A percentile compares a stretch with the other conserved stretches of the same genome.
phyloP scores from a whole-genome alignment of 2,797 vertebrate species.

The Hybognathus amarus region DNA sequence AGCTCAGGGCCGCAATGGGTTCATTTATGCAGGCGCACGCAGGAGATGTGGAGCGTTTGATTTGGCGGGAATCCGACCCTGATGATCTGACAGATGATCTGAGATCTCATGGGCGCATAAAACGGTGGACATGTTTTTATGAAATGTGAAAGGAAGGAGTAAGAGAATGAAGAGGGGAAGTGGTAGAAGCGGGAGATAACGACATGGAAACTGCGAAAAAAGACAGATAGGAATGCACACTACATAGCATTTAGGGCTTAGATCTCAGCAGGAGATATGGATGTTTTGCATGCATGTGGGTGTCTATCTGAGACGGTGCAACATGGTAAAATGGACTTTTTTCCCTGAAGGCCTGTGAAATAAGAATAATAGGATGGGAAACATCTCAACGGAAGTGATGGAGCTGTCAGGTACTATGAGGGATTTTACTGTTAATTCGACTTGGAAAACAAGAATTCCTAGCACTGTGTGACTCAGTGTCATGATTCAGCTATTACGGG shows the following conservation, averaged over 20 bases:
- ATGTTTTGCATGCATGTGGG: conserved; percentile 41
- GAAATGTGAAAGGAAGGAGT: conserved; percentile 40
- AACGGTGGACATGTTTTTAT: conserved; percentile 50
- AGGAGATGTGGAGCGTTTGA: conserved; percentile 51
- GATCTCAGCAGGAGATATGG: conserved; percentile 50
- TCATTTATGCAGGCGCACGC: conserved; percentile 45
- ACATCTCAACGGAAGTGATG: conserved; percentile 42
- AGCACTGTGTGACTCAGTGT: conserved; percentile 64
- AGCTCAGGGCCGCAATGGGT: conserved; percentile 42
- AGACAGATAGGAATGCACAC: conserved; percentile 42
- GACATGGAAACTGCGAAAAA: conserved; percentile 1
- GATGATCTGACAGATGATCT: conserved; percentile 60
- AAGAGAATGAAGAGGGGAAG: conserved; percentile 24
- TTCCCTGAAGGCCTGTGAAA: conserved; percentile 22
- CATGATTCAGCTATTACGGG: conserved; percentile 67
- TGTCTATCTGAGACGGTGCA: conserved; percentile 44
- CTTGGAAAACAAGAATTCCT: conserved; percentile 41
- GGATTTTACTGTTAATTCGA: conserved; percentile 51
- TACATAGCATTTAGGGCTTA: conserved; percentile 54
- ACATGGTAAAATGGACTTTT: conserved; percentile 32
- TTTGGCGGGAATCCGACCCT: conserved; percentile 48
- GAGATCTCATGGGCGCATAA: conserved; percentile 52
- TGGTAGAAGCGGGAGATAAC: conserved; percentile 23
- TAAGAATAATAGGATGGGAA: conserved; percentile 47
- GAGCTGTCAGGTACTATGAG: conserved; percentile 52